Evolutionary conservation across 1,140 invertebrate species (phyloP), one percentile per base, ranked within the genome.

Genomic region (Brachystomella parvula): DNA sequence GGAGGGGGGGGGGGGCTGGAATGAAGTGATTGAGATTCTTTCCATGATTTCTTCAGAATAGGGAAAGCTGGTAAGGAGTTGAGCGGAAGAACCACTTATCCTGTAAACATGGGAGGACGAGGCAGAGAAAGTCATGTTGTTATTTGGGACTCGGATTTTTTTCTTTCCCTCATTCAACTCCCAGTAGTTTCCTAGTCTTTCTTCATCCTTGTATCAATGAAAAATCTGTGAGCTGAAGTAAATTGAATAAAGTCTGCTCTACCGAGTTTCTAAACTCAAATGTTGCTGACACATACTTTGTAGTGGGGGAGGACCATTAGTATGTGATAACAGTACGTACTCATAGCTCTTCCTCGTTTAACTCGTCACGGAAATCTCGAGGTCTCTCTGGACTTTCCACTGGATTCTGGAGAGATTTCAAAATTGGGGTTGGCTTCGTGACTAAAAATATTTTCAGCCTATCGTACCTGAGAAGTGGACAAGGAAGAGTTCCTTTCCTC

Each of bases 191-290:
- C 35, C 35, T 39, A 19, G 19, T 39, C 19, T 6, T 39, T 6
- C 35, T 39, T 19, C 6, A 19, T 6, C 35, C 6, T 6, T 53
- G 49, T 53, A 53, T 53, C 49, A 53, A 53, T 53, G 49, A 53
- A 53, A 53, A 53, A 53, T 53, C 49, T 53, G 15, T 53, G 49
- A 53, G 24, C 49, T 24, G 24, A 24, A 53, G 15, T 53, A 53
- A 53, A 53, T 53, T 53, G 49, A 53, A 53, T 53, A 53, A 53
- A 53, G 49, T 53, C 12, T 53, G 49, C 49, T 53, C 21, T 24
- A 24, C 21, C 21, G 49, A 53, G 15, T 53, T 26, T 24, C 49
- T 53, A 53, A 53, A 53, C 49, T 24, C 9, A 53, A 53, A 53
- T 53, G 49, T 53, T 53, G 49, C 49, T 53, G 49, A 53, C 49